Evolutionary conservation across 2,888 invertebrate genomes (phyloP), one percentile per base, ranked within the genome.

Genomic region (Spodoptera exigua): DNA sequence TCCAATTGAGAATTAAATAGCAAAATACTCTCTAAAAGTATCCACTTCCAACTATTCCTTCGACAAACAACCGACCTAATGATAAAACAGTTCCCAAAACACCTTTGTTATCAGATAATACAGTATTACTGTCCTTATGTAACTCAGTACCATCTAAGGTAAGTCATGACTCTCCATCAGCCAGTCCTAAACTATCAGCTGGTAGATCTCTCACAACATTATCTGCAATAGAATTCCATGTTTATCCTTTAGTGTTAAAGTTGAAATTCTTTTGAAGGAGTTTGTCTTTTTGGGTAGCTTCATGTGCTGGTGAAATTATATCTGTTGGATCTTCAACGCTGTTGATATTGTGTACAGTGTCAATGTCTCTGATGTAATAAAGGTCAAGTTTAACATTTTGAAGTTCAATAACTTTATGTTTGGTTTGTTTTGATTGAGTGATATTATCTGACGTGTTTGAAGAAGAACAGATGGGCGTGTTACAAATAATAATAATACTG

Each of bases 261-360:
- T 27, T 7, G 27, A 27, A 9, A 27, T 27, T 27, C 5, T 27
- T 76, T 81, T 67, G 70, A 77, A 82, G 79, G 84, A 84, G 86
- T 27, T 27, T 27, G 27, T 27, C 5, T 27, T 27, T 27, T 27
- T 5, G 27, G 4, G 27, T 27, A 27, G 1, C 27, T 27, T 3
- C 7, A 27, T 9, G 27, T 27, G 27, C 27, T 27, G 27, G 27
- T 27, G 85, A 86, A 87, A 89, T 82, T 73, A 86, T 87, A 86
- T 86, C 80, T 79, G 79, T 80, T 77, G 78, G 83, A 85, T 87
- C 86, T 82, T 13, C 52, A 52, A 39, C 34, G 13, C 21, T 40
- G 85, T 85, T 84, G 84, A 83, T 83, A 79, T 80, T 70, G 79
- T 79, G 72, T 78, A 71, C 82, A 82, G 80, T 86, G 85, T 84